Evolutionary conservation across 2,113 vertebrate genomes (phyloP).

Genomic region (Xiphorhynchus elegans): DNA sequence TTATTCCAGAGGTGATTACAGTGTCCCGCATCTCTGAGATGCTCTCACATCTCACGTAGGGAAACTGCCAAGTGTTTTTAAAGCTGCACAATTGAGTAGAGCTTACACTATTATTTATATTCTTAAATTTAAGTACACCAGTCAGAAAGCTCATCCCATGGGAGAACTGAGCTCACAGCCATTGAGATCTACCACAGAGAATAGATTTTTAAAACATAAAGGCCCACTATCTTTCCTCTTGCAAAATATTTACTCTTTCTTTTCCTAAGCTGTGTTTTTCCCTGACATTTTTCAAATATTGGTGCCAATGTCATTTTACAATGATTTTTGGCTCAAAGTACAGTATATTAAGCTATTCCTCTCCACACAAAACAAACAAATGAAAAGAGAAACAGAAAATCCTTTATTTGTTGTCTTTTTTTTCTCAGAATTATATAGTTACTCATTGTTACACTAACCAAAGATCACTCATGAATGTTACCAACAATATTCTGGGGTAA

Average conservation of each 20-base stretch:
- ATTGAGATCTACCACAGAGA: neutral
- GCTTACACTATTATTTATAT: neutral
- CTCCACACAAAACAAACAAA: slow-evolving; percentile 38
- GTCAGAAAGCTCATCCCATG: neutral
- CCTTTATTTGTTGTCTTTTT: neutral
- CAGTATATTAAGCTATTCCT: slow-evolving; percentile 40
- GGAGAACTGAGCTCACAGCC: neutral
- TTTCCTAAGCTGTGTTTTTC: slow-evolving; percentile 50
- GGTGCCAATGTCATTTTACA: slow-evolving; percentile 60
- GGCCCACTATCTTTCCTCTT: neutral
- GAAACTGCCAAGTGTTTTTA: neutral
- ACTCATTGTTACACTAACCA: neutral
- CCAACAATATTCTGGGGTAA: neutral
- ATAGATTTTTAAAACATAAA: slow-evolving; percentile 28
- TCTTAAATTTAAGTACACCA: neutral
- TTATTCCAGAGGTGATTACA: neutral
- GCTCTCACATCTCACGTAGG: neutral
- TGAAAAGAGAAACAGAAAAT: slow-evolving; percentile 38
- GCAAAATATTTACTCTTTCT: slow-evolving; percentile 49
- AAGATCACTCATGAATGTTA: slow-evolving; percentile 13
- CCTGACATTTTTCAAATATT: slow-evolving; percentile 41
- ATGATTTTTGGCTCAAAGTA: slow-evolving; percentile 29
- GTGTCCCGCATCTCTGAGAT: neutral
- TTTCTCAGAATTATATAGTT: slow-evolving; percentile 9
- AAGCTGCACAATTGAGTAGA: neutral